Conservation (phyloP, 2,888 invertebrate species). For the Cephus pulcher region DNA sequence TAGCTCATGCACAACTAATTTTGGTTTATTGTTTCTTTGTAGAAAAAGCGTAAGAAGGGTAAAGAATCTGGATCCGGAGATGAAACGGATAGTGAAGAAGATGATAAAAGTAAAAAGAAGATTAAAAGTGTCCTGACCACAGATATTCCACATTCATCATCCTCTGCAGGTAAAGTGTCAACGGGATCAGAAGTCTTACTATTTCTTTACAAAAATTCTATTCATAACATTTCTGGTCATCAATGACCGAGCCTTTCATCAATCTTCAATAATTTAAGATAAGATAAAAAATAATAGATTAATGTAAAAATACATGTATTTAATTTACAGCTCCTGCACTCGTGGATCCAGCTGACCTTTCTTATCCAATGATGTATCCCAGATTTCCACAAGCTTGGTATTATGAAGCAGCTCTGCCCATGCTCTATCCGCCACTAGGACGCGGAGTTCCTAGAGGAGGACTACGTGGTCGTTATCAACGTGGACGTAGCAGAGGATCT, state of each 20-base stretch:
- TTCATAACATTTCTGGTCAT: too few species aligned
- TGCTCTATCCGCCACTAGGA: slow-evolving; percentile 48
- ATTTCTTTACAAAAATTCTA: too few species aligned
- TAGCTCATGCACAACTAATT: too few species aligned
- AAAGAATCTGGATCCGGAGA: slow-evolving; percentile 41
- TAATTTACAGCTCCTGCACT: slow-evolving; percentile 29
- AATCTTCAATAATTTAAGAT: too few species aligned
- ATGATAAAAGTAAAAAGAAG: slow-evolving; percentile 48
- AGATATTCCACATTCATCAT: slow-evolving; percentile 35
- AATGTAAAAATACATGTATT: neutral
- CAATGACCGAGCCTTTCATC: too few species aligned
- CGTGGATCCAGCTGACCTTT: slow-evolving; percentile 32
- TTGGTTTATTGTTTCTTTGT: slow-evolving; percentile 12
- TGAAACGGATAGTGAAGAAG: slow-evolving; percentile 37
- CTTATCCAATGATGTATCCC: slow-evolving; percentile 49
- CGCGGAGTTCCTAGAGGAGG: slow-evolving; percentile 44
- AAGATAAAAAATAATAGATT: too few species aligned
- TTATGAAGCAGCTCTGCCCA: slow-evolving; percentile 53
- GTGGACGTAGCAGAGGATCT: slow-evolving; percentile 37
- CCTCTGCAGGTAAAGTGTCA: slow-evolving; percentile 32
- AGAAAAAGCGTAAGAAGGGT: slow-evolving; percentile 55
- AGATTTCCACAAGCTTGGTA: slow-evolving; percentile 57
- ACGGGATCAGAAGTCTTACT: too few species aligned
- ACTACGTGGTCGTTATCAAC: slow-evolving; percentile 27
- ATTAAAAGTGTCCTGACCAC: slow-evolving; percentile 51